Percentiles rank a stretch among this genome's conserved stretches.
Evolutionary conservation across 2,113 vertebrate genomes (phyloP).

Genomic region (Columbina picui): DNA sequence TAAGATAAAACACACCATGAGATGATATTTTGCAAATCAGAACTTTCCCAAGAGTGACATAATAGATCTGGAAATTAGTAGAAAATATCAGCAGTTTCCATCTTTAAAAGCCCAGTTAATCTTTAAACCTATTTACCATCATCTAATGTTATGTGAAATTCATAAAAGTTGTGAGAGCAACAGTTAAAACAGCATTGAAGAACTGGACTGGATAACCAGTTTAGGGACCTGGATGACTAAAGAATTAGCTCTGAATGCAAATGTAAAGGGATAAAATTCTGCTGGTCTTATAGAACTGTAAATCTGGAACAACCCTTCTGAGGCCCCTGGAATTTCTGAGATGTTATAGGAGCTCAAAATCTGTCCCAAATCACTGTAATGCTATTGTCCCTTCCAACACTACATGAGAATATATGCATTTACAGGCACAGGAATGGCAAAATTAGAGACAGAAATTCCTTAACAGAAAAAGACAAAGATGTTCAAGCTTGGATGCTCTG

Average conservation of each 20-base stretch:
- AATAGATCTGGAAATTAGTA: conserved; percentile 17
- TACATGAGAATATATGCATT: background rate
- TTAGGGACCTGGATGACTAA: background rate
- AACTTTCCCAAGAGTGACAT: conserved; percentile 20
- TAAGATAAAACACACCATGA: conserved; percentile 27
- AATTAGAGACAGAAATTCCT: background rate
- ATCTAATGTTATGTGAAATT: background rate
- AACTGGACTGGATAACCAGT: background rate
- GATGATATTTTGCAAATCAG: conserved; percentile 9
- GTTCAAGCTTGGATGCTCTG: background rate
- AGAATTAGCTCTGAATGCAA: background rate
- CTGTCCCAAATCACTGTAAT: background rate
- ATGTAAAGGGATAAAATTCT: background rate
- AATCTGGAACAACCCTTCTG: background rate
- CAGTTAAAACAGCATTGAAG: background rate
- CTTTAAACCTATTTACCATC: background rate
- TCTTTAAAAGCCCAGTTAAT: background rate
- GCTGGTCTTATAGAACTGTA: background rate
- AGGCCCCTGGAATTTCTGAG: background rate
- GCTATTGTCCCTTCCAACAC: background rate
- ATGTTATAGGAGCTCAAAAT: background rate
- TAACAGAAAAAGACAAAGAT: background rate
- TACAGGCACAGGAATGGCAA: background rate
- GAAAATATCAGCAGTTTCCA: background rate
- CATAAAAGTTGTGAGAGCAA: background rate